These are phyloP conservation scores for Onychostruthus taczanowskii DNA, from an alignment of 2,113 vertebrate genomes.

Conservation along the genomic window DNA sequence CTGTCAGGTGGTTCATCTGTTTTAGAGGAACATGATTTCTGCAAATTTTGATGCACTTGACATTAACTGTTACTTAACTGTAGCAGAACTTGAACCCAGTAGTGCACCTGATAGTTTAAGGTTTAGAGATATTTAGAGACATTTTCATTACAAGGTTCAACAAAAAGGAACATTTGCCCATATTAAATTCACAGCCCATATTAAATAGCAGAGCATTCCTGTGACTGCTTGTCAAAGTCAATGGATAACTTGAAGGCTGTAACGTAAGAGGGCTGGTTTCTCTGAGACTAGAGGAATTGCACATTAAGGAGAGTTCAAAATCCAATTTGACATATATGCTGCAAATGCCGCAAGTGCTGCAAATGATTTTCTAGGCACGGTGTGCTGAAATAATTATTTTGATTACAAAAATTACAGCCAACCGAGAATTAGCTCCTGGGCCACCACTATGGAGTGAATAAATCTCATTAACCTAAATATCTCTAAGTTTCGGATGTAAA, in stretches of 20 bases:
- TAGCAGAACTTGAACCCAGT: not conserved
- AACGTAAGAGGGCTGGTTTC: not conserved
- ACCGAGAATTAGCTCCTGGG: not conserved
- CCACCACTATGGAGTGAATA: not conserved
- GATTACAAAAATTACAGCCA: not conserved
- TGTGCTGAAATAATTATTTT: not conserved
- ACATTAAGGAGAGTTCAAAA: not conserved
- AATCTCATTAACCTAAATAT: not conserved
- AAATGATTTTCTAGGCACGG: not conserved
- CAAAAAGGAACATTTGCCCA: not conserved
- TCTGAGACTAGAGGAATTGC: not conserved
- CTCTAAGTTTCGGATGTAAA: not conserved
- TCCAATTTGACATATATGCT: not conserved
- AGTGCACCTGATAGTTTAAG: not conserved
- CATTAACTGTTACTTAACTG: not conserved
- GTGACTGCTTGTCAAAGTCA: not conserved
- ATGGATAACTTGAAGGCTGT: not conserved
- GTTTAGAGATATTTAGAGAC: not conserved
- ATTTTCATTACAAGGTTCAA: not conserved
- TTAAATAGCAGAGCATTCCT: not conserved
- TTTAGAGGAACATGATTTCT: not conserved
- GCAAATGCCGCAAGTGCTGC: not conserved
- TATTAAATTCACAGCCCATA: not conserved
- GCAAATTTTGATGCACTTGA: not conserved
- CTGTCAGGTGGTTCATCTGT: constrained; percentile 1